These are phyloP conservation scores for Tapera naevia DNA, from an alignment of 2,797 vertebrate genomes.

Conservation along the genomic window DNA sequence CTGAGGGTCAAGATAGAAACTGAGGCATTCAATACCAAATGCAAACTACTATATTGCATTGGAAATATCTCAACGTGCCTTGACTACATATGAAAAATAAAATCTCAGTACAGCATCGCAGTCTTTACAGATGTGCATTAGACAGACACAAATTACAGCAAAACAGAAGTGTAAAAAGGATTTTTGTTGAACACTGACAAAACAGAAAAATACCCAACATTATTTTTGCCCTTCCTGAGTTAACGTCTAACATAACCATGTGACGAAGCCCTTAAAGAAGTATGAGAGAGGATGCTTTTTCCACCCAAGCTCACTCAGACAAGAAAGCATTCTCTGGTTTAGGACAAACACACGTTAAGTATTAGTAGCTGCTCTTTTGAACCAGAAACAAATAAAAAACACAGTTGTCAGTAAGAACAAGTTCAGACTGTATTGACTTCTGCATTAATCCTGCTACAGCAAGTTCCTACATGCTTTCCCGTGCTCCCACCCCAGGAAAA, in stretches of 20 bases:
- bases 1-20: not conserved
- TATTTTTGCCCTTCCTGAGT: not conserved
- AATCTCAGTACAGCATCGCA: not conserved
- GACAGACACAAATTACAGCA: not conserved
- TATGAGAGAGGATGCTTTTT: constrained; percentile 2
- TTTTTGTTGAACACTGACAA: not conserved
- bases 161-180: not conserved
- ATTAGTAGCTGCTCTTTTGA: constrained; percentile 46
- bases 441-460: constrained; percentile 60
- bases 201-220: not conserved
- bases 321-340: not conserved
- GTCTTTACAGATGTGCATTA: not conserved
- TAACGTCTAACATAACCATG: fast-evolving
- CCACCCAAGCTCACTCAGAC: not conserved
- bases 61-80: not conserved
- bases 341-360: constrained; percentile 48
- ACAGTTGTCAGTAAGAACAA: constrained; percentile 26
- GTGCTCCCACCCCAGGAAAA: constrained; percentile 15
- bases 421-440: constrained; percentile 46
- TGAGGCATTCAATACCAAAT: not conserved
- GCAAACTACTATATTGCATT: not conserved
- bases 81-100: not conserved
- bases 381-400: constrained; percentile 54
- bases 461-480: constrained; percentile 65
- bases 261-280: not conserved